Conservation (phyloP, 2,888 invertebrate genomes). For the Unio delphinus region DNA sequence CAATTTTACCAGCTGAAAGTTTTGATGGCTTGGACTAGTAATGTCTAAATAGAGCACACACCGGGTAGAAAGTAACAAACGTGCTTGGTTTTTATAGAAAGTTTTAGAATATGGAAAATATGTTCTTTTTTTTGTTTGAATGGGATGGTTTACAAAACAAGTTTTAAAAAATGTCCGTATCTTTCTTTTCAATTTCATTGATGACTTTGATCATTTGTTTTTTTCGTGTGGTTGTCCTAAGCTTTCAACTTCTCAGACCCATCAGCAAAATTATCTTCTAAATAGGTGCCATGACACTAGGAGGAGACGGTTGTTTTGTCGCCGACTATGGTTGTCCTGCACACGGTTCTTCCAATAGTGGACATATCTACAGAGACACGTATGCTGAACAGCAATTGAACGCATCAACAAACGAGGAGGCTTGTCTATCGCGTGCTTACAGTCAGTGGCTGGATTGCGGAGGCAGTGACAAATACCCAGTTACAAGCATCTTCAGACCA, state of each 20-base stretch:
- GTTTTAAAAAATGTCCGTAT: no score
- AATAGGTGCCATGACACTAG: slow-evolving; percentile 43
- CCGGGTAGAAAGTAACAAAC: no score
- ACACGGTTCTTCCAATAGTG: slow-evolving; percentile 21
- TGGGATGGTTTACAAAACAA: no score
- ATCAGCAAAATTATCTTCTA: no score
- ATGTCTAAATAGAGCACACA: no score
- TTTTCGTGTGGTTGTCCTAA: background rate
- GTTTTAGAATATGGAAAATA: no score
- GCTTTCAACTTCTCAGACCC: no score
- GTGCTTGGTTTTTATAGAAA: no score
- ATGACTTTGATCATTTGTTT: background rate
- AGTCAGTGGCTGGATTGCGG: slow-evolving; percentile 43
- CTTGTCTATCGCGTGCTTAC: slow-evolving; percentile 35
- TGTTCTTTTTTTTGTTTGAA: no score
- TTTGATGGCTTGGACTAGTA: no score
- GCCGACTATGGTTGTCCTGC: slow-evolving; percentile 42
- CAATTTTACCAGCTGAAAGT: no score
- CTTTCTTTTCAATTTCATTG: background rate
- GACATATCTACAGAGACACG: slow-evolving; percentile 26
- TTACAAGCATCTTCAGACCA: slow-evolving; percentile 46
- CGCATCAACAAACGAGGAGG: slow-evolving; percentile 23
- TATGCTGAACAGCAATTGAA: slow-evolving; percentile 32
- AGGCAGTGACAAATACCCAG: slow-evolving; percentile 24
- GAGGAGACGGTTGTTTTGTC: slow-evolving; percentile 41